phyloP scores from a whole-genome alignment of 2,113 vertebrate species.

The Pseudonaja textilis region DNA sequence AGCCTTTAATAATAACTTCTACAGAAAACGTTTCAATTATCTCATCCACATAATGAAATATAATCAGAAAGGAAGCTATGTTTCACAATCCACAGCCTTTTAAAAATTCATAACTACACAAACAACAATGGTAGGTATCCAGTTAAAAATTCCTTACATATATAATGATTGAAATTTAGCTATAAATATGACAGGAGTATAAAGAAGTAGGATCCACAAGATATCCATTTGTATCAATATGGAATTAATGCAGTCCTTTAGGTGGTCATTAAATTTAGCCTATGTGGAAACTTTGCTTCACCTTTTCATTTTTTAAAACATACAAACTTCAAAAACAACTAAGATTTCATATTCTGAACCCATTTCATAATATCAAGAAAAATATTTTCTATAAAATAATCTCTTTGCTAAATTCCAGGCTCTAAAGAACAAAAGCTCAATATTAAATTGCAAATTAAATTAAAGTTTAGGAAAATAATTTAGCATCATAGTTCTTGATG shows the following conservation, averaged over 20 bases:
- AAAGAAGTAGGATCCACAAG: background rate
- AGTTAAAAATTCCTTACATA: background rate
- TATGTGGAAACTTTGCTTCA: background rate
- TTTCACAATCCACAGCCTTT: background rate
- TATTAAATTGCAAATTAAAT: background rate
- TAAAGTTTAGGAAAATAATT: background rate
- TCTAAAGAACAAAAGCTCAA: background rate
- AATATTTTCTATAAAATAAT: background rate
- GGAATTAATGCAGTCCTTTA: background rate
- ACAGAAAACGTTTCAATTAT: background rate
- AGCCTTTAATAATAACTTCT: background rate
- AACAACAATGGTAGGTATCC: background rate
- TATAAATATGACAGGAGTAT: background rate
- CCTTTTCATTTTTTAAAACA: background rate
- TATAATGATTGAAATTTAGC: background rate
- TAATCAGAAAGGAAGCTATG: background rate
- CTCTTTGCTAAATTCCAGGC: background rate
- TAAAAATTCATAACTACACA: background rate
- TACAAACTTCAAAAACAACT: background rate
- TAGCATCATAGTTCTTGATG: background rate
- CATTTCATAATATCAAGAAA: background rate
- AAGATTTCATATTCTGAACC: background rate
- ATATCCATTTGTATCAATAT: background rate
- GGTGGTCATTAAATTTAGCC: background rate
- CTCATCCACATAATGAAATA: background rate